Percentiles rank a stretch among this genome's conserved stretches.
These are phyloP conservation scores for Vimba vimba DNA, from an alignment of 2,113 vertebrate species.

Conservation along the genomic window DNA sequence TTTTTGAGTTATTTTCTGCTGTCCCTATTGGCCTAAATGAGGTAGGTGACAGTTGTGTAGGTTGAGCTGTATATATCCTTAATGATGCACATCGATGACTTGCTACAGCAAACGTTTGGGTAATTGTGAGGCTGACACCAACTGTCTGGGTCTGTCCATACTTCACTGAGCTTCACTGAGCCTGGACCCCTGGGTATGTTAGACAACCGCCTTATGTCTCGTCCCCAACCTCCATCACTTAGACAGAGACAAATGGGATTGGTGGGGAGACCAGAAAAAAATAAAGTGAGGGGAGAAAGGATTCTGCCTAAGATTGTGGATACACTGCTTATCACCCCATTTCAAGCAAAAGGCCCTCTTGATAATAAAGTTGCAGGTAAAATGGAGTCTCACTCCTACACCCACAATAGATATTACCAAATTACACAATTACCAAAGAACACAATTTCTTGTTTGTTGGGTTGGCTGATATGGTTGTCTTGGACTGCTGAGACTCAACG, in stretches of 20 bases:
- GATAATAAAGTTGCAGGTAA: not conserved
- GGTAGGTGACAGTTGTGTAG: constrained; percentile 22
- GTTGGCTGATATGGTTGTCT: not conserved
- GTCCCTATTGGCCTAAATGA: constrained; percentile 13
- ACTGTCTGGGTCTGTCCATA: constrained; percentile 22
- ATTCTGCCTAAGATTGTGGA: not conserved
- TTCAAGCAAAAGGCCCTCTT: not conserved
- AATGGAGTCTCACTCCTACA: not conserved
- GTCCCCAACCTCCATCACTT: constrained; percentile 6
- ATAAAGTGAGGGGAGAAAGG: not conserved
- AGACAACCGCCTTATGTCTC: constrained; percentile 7
- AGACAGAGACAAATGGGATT: constrained; percentile 20
- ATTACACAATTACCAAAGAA: not conserved
- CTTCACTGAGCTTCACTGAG: constrained; percentile 35
- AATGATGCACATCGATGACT: constrained; percentile 24
- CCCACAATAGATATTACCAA: not conserved
- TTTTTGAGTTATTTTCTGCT: constrained; percentile 22
- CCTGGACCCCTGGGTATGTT: constrained; percentile 7
- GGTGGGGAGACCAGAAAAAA: not conserved
- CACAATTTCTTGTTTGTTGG: not conserved
- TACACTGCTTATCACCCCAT: not conserved
- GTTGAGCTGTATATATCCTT: constrained; percentile 32
- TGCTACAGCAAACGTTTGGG: constrained; percentile 8
- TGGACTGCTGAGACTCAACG: not conserved
- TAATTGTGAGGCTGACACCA: constrained; percentile 38